Percentiles rank a stretch among this genome's conserved stretches.
Evolutionary conservation across 2,888 invertebrate species (phyloP).

Genomic region (Oeneis ivallda): DNA sequence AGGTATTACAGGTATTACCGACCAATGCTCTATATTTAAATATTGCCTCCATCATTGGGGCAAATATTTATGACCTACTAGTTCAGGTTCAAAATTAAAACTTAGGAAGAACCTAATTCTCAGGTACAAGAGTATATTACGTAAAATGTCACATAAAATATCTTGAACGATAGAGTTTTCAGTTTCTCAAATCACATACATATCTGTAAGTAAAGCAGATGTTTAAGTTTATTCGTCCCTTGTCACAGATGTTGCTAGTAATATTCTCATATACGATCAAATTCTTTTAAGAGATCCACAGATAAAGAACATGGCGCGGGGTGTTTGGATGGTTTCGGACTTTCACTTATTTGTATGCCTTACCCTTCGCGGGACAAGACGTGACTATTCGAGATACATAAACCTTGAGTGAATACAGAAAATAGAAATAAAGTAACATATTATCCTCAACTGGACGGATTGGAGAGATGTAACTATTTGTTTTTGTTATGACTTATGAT

Average conservation of each 20-base stretch:
- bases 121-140: too few species aligned
- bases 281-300: constrained; percentile 80
- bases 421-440: constrained; percentile 82
- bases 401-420: constrained; percentile 81
- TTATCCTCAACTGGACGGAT: constrained; percentile 77
- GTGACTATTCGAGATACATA: constrained; percentile 82
- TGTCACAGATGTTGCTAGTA: constrained; percentile 79
- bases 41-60: neutral
- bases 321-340: constrained; percentile 76
- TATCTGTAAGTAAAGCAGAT: constrained; percentile 33
- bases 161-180: neutral
- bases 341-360: constrained; percentile 81
- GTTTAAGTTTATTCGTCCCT: constrained; percentile 75
- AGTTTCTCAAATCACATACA: constrained; percentile 26
- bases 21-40: neutral
- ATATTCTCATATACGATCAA: constrained; percentile 80
- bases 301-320: constrained; percentile 79
- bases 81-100: too few species aligned
- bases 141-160: too few species aligned
- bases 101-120: too few species aligned
- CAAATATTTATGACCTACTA: too few species aligned
- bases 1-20: too few species aligned
- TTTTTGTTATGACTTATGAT: constrained; percentile 43
- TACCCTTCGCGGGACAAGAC: constrained; percentile 75
- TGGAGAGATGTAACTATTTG: constrained; percentile 57